Evolutionary conservation across 2,797 vertebrate genomes (phyloP).

Genomic region (Cryptoprocta ferox): DNA sequence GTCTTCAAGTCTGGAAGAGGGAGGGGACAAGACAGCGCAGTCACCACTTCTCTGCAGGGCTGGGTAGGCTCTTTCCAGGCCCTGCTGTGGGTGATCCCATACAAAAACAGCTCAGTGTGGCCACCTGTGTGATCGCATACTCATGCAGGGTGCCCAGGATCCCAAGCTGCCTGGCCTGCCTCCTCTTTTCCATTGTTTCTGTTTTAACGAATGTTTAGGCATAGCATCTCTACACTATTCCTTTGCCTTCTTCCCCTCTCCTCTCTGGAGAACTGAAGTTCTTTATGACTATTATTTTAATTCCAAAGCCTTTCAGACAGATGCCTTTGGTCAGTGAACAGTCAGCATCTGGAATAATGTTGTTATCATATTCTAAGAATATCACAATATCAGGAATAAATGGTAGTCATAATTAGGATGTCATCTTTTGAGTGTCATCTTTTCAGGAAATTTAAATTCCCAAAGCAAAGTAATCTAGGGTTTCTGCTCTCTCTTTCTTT

Average conservation of each 20-base stretch:
- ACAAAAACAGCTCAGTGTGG: neutral
- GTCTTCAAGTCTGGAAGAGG: neutral
- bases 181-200: neutral
- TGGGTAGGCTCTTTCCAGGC: neutral
- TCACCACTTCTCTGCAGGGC: neutral
- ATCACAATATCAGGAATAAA: neutral
- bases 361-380: neutral
- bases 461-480: neutral
- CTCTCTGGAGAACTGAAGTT: neutral
- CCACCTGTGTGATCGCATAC: neutral
- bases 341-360: neutral
- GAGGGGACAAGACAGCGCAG: no score
- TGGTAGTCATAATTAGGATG: neutral
- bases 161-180: neutral
- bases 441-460: neutral
- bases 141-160: fast-evolving
- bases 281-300: neutral
- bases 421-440: neutral
- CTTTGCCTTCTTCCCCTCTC: neutral
- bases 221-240: neutral
- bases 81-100: neutral
- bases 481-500: neutral
- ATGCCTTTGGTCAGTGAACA: neutral
- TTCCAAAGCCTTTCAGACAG: neutral
- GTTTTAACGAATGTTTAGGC: neutral